Conservation (phyloP, 2,888 invertebrate genomes). For the Dascillus cervinus region DNA sequence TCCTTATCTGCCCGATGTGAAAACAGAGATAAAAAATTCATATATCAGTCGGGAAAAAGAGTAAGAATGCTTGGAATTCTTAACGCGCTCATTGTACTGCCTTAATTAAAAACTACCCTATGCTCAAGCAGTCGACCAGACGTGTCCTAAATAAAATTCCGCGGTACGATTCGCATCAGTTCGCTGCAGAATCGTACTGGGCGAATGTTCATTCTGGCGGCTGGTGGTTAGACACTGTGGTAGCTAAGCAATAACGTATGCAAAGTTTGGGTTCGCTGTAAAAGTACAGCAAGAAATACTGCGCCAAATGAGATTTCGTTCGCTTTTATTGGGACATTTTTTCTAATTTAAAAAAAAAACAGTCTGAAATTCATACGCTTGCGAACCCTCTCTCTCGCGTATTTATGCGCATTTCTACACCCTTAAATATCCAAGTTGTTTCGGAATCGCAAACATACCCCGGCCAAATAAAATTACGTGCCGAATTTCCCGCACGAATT, state of each 20-base stretch:
- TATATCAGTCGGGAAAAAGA: conserved; percentile 7
- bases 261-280: conserved; percentile 27
- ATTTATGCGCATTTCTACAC: too few species aligned
- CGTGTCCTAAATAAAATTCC: conserved; percentile 6
- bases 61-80: conserved; percentile 41
- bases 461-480: too few species aligned
- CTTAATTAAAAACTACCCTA: conserved; percentile 42
- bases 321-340: too few species aligned
- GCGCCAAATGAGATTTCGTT: conserved; percentile 20
- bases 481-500: too few species aligned
- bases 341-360: too few species aligned
- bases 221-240: conserved; percentile 40
- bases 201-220: conserved; percentile 32
- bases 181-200: conserved; percentile 18
- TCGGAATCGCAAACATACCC: too few species aligned
- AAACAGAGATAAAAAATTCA: background rate
- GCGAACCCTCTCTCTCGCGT: too few species aligned
- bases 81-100: conserved; percentile 41
- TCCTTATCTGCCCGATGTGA: conserved; percentile 13
- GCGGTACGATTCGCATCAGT: conserved; percentile 3
- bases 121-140: conserved; percentile 23
- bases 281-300: conserved; percentile 21
- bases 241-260: conserved; percentile 38
- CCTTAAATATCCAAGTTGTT: too few species aligned
- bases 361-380: too few species aligned